phyloP scores from a whole-genome alignment of 2,797 vertebrate species.

The Triplophysa yarkandensis region DNA sequence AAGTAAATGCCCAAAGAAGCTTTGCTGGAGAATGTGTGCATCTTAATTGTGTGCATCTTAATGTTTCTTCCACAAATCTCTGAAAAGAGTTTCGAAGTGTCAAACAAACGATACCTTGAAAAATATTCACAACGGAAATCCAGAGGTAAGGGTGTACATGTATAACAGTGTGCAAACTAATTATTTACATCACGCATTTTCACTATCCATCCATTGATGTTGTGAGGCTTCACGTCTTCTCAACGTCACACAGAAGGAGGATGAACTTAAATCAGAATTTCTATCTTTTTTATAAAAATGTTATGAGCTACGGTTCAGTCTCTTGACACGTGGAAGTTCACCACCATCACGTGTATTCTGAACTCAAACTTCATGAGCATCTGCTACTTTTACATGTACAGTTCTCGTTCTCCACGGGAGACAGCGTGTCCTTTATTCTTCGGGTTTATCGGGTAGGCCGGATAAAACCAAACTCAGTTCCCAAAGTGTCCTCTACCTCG shows the following conservation, averaged over 20 bases:
- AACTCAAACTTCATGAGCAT: conserved; percentile 9
- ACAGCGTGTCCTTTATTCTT: background rate
- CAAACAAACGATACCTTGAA: background rate
- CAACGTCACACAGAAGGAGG: background rate
- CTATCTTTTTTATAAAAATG: background rate
- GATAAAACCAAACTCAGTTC: conserved; percentile 5
- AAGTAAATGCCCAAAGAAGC: conserved; percentile 55
- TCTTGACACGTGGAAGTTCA: background rate
- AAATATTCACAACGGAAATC: conserved; percentile 24
- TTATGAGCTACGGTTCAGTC: background rate
- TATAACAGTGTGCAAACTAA: background rate
- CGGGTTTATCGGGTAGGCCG: background rate
- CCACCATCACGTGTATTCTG: background rate
- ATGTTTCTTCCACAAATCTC: background rate
- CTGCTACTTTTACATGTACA: background rate
- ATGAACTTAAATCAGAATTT: background rate
- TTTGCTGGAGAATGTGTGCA: background rate
- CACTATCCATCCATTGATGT: background rate
- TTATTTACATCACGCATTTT: conserved; percentile 17
- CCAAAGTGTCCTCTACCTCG: conserved; percentile 28
- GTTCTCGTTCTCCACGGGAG: conserved; percentile 4
- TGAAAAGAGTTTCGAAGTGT: conserved; percentile 10
- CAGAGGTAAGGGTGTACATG: background rate
- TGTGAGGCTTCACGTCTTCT: background rate
- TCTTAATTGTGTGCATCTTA: background rate